Percentiles rank a stretch among this genome's conserved stretches.
Evolutionary conservation across 2,113 vertebrate species (phyloP).

Genomic region (Menura novaehollandiae): DNA sequence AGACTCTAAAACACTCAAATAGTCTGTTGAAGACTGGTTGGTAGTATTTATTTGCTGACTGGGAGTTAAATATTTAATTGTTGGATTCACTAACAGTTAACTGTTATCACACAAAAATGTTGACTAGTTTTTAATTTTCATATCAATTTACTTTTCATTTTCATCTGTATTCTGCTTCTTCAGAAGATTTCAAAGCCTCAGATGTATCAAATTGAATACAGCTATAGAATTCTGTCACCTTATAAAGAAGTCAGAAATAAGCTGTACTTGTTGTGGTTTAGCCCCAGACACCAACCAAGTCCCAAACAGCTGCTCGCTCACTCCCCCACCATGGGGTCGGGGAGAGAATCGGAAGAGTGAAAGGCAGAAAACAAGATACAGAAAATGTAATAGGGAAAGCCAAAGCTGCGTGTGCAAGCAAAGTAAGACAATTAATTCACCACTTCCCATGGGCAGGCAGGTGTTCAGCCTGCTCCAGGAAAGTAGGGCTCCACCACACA

Average conservation of each 20-base stretch:
- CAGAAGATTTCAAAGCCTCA: neutral
- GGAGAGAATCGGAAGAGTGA: neutral
- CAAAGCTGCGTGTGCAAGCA: neutral
- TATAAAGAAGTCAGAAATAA: neutral
- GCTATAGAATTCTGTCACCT: neutral
- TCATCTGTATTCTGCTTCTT: neutral
- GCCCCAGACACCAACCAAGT: neutral
- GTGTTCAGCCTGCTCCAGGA: neutral
- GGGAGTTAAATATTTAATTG: slow-evolving; percentile 23
- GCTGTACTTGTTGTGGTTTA: neutral
- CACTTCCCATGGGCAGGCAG: neutral
- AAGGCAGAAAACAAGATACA: neutral
- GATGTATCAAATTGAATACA: neutral
- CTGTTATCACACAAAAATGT: neutral
- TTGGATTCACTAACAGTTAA: neutral
- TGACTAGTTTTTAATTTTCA: neutral
- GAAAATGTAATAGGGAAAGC: neutral
- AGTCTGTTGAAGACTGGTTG: neutral
- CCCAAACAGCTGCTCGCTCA: rapidly evolving
- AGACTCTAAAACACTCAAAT: neutral
- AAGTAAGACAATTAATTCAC: neutral
- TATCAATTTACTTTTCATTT: neutral
- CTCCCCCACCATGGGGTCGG: rapidly evolving
- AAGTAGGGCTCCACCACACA: rapidly evolving
- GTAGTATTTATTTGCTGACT: neutral